phyloP scores from a whole-genome alignment of 2,888 invertebrate species.

The Ichneumoninae sp. region DNA sequence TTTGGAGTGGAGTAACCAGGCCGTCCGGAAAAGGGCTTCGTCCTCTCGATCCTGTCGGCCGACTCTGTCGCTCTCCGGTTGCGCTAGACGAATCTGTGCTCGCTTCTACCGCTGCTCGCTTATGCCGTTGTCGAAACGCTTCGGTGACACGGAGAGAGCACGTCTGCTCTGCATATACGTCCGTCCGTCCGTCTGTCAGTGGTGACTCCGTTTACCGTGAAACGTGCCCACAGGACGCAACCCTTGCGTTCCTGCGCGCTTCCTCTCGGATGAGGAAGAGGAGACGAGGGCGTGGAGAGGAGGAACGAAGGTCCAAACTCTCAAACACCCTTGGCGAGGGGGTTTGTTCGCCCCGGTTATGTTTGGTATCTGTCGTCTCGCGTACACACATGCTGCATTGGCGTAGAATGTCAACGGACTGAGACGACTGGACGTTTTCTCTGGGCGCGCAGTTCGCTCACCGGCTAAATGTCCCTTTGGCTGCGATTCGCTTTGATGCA shows the following conservation, averaged over 20 bases:
- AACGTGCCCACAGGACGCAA: conserved; percentile 65
- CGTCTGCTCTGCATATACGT: conserved; percentile 40
- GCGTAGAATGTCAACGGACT: conserved; percentile 71
- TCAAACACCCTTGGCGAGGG: conserved; percentile 83
- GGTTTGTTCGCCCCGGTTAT: conserved; percentile 78
- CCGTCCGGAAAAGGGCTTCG: conserved; percentile 59
- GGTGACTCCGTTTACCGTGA: conserved; percentile 31
- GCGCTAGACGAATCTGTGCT: conserved; percentile 19
- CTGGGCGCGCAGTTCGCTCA: neutral
- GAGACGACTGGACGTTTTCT: neutral
- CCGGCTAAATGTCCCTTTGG: neutral
- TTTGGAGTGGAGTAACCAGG: conserved; percentile 62
- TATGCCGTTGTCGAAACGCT: conserved; percentile 43
- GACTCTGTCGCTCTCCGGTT: conserved; percentile 6
- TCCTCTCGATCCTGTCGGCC: conserved; percentile 28
- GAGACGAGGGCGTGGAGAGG: conserved; percentile 53
- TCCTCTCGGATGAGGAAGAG: conserved; percentile 7
- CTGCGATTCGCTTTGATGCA: too few relatives aligned
- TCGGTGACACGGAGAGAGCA: conserved; percentile 49
- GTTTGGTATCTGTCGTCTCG: conserved; percentile 81
- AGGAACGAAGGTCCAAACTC: conserved; percentile 76
- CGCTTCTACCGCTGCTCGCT: neutral
- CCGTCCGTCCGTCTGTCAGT: conserved; percentile 1
- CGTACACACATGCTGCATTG: conserved; percentile 78
- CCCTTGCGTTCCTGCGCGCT: conserved; percentile 70